phyloP scores from a whole-genome alignment of 1,140 invertebrate genomes.

The Linepithema humile region DNA sequence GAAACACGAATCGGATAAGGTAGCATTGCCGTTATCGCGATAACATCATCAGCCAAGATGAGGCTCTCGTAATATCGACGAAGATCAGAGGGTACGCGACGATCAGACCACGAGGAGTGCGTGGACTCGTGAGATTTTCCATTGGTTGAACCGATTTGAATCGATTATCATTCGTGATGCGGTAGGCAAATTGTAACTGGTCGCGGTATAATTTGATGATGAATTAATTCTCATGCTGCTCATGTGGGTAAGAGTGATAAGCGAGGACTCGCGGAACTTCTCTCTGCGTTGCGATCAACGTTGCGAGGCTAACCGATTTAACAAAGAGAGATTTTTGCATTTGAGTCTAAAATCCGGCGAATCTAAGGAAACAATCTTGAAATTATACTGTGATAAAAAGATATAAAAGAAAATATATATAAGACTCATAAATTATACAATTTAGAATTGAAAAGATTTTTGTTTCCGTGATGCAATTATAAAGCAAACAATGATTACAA shows the following conservation, averaged over 20 bases:
- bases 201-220: not conserved
- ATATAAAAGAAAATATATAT: no score
- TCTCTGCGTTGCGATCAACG: not conserved
- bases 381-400: no score
- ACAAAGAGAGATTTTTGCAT: not conserved
- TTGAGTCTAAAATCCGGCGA: no score
- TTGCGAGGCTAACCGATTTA: not conserved
- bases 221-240: not conserved
- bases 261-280: not conserved
- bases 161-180: not conserved
- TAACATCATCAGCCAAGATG: not conserved
- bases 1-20: constrained; percentile 9
- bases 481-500: not conserved
- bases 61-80: not conserved
- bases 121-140: not conserved
- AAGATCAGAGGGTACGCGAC: not conserved
- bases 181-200: not conserved
- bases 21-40: not conserved
- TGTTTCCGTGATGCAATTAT: not conserved
- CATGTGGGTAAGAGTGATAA: not conserved
- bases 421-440: no score
- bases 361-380: no score
- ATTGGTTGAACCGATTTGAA: not conserved
- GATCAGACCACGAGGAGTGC: not conserved
- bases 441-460: not conserved